These are phyloP conservation scores for Ellobium chinense DNA, from an alignment of 2,888 invertebrate species.

Conservation along the genomic window DNA sequence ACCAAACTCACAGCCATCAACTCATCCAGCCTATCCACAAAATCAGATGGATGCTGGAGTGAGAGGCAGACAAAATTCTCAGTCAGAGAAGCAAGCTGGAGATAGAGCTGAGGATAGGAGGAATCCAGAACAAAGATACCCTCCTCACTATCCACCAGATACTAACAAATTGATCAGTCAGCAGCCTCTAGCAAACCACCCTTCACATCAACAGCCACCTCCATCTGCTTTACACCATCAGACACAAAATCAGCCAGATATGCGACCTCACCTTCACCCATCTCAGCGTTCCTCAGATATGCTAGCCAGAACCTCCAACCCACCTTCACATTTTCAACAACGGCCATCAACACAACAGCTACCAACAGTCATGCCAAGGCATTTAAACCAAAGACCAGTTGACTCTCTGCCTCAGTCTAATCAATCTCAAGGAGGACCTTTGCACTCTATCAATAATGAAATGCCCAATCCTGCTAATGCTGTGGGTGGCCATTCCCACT, in stretches of 20 bases:
- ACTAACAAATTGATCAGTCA: not conserved
- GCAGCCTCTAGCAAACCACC: not conserved
- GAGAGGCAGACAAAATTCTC: slow-evolving; percentile 16
- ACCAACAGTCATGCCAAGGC: not conserved
- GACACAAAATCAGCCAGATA: slow-evolving; percentile 14
- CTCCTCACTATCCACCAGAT: slow-evolving; percentile 2
- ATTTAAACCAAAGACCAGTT: slow-evolving; percentile 7
- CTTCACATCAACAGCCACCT: not conserved
- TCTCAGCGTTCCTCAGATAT: slow-evolving; percentile 13
- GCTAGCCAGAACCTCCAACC: not conserved
- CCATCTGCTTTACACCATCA: slow-evolving; percentile 19
- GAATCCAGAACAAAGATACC: not conserved
- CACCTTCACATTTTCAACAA: not conserved
- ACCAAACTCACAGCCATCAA: slow-evolving; percentile 9
- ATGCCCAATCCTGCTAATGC: not conserved
- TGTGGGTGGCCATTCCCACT: not conserved
- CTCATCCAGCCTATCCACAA: not conserved
- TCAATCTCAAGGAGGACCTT: not conserved
- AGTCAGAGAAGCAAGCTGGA: slow-evolving; percentile 2
- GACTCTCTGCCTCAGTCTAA: not conserved
- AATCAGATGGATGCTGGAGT: not conserved
- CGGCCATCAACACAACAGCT: slow-evolving; percentile 5
- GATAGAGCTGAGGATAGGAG: slow-evolving; percentile 15
- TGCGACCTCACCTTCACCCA: not conserved
- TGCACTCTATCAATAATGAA: not conserved